These are phyloP conservation scores for Lasioglossum calceatum DNA, from an alignment of 2,888 invertebrate genomes.

Conservation along the genomic window DNA sequence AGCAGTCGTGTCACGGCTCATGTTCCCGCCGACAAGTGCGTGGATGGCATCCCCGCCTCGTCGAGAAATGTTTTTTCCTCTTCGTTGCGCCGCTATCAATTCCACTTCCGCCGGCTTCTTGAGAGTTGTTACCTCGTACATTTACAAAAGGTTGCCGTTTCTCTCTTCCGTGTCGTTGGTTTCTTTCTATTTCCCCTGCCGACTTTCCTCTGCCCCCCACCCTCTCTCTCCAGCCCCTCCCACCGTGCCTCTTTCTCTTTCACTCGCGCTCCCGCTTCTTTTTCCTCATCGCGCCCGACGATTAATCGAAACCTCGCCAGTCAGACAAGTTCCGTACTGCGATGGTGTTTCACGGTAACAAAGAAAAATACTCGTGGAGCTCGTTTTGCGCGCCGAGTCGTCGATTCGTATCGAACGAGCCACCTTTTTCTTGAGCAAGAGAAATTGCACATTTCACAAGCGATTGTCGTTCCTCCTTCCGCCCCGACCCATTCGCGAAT, in stretches of 20 bases:
- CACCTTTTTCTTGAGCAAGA: conserved; percentile 8
- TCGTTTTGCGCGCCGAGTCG: conserved; percentile 32
- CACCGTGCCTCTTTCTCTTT: background rate
- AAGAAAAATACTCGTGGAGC: conserved; percentile 30
- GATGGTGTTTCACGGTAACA: conserved; percentile 28
- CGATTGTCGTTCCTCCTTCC: background rate
- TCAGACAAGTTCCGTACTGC: conserved; percentile 32
- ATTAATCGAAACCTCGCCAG: conserved; percentile 54
- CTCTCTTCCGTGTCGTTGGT: conserved; percentile 46
- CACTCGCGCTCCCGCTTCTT: background rate
- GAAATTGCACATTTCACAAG: conserved; percentile 24
- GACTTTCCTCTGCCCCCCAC: background rate
- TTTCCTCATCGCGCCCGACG: conserved; percentile 21
- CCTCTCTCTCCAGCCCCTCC: background rate
- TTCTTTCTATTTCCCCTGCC: conserved; percentile 1
- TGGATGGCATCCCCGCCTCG: background rate
- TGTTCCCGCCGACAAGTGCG: background rate
- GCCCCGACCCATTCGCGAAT: background rate
- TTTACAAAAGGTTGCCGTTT: conserved; percentile 47
- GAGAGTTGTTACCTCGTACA: conserved; percentile 51
- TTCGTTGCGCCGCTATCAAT: conserved; percentile 51
- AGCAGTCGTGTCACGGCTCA: background rate
- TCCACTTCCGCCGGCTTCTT: conserved; percentile 49
- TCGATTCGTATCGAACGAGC: conserved; percentile 28
- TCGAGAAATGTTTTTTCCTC: conserved; percentile 41